phyloP scores from a whole-genome alignment of 2,888 invertebrate species.

The Morpho helenor region DNA sequence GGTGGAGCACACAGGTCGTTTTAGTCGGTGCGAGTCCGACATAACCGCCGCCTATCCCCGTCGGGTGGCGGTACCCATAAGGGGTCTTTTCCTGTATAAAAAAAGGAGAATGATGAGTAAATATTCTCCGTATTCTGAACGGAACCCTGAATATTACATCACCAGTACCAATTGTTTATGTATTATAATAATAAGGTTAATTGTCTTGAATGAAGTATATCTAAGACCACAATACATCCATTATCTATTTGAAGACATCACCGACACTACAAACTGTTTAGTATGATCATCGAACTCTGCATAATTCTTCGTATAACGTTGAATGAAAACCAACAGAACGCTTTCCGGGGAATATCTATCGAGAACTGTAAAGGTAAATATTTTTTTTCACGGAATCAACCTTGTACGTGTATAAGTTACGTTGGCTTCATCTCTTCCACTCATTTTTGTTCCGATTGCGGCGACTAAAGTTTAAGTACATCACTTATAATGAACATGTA shows the following conservation, averaged over 20 bases:
- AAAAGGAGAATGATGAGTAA: too few relatives aligned
- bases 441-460: slow-evolving; percentile 11
- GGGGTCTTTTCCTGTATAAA: too few relatives aligned
- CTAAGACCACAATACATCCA: not conserved
- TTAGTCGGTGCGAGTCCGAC: too few relatives aligned
- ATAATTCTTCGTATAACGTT: slow-evolving; percentile 40
- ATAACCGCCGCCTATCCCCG: too few relatives aligned
- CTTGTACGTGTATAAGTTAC: slow-evolving; percentile 8
- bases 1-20: too few relatives aligned
- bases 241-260: not conserved
- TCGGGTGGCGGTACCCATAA: too few relatives aligned
- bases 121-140: too few relatives aligned
- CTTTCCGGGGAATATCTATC: slow-evolving; percentile 30
- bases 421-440: slow-evolving; percentile 6
- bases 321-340: slow-evolving; percentile 34
- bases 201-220: too few relatives aligned
- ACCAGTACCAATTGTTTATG: too few relatives aligned
- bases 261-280: slow-evolving; percentile 1
- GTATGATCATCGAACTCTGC: slow-evolving; percentile 37
- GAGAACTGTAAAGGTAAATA: slow-evolving; percentile 39
- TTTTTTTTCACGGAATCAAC: slow-evolving; percentile 28
- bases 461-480: slow-evolving; percentile 6
- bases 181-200: too few relatives aligned
- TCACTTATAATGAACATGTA: slow-evolving; percentile 12
- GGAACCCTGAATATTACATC: too few relatives aligned